Base-by-base conservation (phyloP, 37 sponge, comb jelly and placozoan species). In the Hormiphora californensis region DNA sequence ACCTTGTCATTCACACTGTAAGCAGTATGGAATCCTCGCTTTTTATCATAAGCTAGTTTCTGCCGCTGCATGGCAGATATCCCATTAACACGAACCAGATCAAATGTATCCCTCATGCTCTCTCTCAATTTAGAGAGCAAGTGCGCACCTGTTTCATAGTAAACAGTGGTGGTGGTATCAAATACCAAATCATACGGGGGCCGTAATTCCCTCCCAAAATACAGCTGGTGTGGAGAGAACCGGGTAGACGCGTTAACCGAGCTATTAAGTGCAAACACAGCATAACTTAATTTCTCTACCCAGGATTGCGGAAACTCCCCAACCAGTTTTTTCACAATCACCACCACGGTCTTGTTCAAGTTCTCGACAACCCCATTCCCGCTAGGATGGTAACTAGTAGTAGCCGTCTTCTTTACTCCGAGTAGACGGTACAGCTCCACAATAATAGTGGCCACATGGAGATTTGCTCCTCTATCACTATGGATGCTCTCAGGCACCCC, bases 121-220 rank as follows among this genome's bases (percentile, higher is more conserved):
- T 41, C 40, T 4, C 21, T 43, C 1, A 3, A 21, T 17, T 1
- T 2, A 5, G 43, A 11, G 27, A 46, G 46, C 43, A 73, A 41
- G 38, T 73, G 81, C n/a, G 44, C 81, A 9, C 81, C 81, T 8
- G 81, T 43, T 41, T 73, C 43, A 28, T 41, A 73, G 44, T 43
- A 73, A 22, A 43, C 81, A 11, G 81, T 73, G 1, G 81, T 41
- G n/a, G 81, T 73, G 2, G 81, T 73, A 36, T 73, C 81, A 36
- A 43, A 73, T 8, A 73, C 12, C 8, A 73, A 23, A 19, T 73
- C 81, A 21, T 43, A 21, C 1, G 81, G 81, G 4, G 11, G 23
- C 35, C 81, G 12, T 7, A 73, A 0, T 17, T 73, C 81, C 43
- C 81, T 73, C 17, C 81, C 81, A 4, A 73, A 40, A 40, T 73